Evolutionary conservation across 2,797 vertebrate genomes (phyloP), one percentile per base, ranked within the genome.

Genomic region (Epinephelus malabaricus): DNA sequence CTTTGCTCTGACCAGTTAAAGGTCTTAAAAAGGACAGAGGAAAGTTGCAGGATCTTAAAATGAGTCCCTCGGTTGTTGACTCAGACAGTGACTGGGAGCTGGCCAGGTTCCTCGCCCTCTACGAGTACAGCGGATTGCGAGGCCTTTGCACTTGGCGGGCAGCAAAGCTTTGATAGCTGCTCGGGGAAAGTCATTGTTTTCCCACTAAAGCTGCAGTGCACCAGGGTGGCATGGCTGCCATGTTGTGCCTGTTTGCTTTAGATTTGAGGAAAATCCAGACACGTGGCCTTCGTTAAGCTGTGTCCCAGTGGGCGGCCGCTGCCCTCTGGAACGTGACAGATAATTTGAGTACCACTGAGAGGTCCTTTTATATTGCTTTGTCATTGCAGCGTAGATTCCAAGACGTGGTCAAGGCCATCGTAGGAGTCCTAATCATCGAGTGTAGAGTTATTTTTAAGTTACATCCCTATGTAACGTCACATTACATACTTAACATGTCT

Each of bases 191-290:
- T 88, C 82, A 79, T 62, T 93, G 91, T 93, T 94, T 93, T 89
- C 68, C 71, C 79, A 86, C 66, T 91, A 91, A 95, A 94, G 92
- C 93, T 89, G 68, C 63, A 9, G 38, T 63, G 70, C 50, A 61
- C 67, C 27, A 49, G 83, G 27, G 50, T 78, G 76, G 71, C 75
- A 78, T 21, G 64, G 68, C 53, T 69, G 82, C 84, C 85, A 84
- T 76, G 81, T 78, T 82, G 67, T 69, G 70, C 63, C 76, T 94
- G 90, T 94, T 94, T 94, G 84, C 85, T 94, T 95, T 92, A 93
- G 93, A 87, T 90, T 88, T 92, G 80, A 87, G 23, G 69, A 83
- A 92, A 90, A 92, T 95, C 82, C 89, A 81, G 70, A 72, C 75
- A 43, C 19, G 23, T 55, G 69, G 76, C 70, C 61, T 76, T 81